phyloP scores from a whole-genome alignment of 2,888 invertebrate genomes.

The Conchocele bisecta region DNA sequence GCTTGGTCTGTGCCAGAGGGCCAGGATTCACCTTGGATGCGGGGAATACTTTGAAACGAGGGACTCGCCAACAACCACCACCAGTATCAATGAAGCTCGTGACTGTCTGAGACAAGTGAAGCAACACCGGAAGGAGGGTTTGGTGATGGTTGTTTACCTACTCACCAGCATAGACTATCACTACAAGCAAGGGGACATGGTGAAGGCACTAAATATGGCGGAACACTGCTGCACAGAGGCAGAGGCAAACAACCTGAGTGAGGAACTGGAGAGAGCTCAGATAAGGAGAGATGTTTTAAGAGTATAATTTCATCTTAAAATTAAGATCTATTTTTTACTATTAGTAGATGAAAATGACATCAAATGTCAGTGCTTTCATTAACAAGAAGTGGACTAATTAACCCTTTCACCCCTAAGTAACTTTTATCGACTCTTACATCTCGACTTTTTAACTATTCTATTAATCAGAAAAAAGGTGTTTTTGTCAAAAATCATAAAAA shows the following conservation, averaged over 20 bases:
- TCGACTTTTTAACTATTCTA: too few relatives aligned
- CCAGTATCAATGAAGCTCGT: neutral
- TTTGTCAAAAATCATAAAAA: too few relatives aligned
- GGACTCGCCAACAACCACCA: neutral
- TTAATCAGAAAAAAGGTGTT: too few relatives aligned
- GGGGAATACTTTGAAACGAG: conserved; percentile 1
- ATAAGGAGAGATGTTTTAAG: too few relatives aligned
- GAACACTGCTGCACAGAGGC: neutral
- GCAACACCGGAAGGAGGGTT: neutral
- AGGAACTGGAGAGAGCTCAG: neutral
- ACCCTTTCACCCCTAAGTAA: too few relatives aligned
- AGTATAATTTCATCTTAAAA: too few relatives aligned
- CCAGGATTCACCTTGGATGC: neutral
- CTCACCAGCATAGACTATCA: neutral
- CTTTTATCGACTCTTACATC: too few relatives aligned
- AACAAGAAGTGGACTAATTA: too few relatives aligned
- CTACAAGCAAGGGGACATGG: neutral
- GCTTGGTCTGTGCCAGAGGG: neutral
- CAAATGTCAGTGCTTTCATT: too few relatives aligned
- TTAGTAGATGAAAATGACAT: too few relatives aligned
- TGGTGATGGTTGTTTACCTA: too few relatives aligned
- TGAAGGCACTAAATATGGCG: neutral
- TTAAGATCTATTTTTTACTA: too few relatives aligned
- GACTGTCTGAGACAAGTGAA: neutral
- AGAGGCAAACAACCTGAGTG: neutral